Evolutionary conservation across 30 jellyfish, hydroid and myxozoan genomes (phyloP), one percentile per base, ranked within the genome.

Genomic region (Catostylus mosaicus): DNA sequence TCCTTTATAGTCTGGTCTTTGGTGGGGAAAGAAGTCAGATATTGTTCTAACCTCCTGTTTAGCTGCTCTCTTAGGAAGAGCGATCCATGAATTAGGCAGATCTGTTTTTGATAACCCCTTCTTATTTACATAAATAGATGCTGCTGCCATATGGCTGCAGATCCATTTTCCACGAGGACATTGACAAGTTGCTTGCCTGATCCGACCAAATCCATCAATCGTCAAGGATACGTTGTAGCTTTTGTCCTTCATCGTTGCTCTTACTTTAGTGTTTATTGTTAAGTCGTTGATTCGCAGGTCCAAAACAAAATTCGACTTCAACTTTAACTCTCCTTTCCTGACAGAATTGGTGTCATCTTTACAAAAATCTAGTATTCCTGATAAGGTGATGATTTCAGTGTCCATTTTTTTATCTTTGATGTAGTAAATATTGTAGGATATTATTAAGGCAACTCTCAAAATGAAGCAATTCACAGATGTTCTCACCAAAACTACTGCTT

Each of bases 81-180:
- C 80, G 24, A 30, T 67, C 62, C 80, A 67, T 18, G 61, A 67
- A 37, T 33, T 30, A 18, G 80, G 80, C 36, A 67, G 31, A 30
- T 68, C 80, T 10, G 80, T 68, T 40, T 68, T 68, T 20, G 80
- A 68, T 7, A 33, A 26, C 37, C 80, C 80, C 65, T 68, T 68
- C 80, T 68, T 66, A 27, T 68, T 68, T 30, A 36, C 80, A 68
- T 32, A 68, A 1, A 35, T 16, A 32, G 80, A 34, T 16, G 73
- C 73, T 68, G 80, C 80, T 33, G 80, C 80, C 80, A 32, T 68
- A 36, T 68, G 80, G 61, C 80, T 68, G 36, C 80, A 36, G 19
- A 32, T 68, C 80, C 80, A 68, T 36, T 34, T 38, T 34, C 80
- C 80, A 0, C 80, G 14, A 24, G 80, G 80, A 24, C 63, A 68